Conservation (phyloP, 2,797 vertebrate genomes). For the Semaprochilodus insignis region DNA sequence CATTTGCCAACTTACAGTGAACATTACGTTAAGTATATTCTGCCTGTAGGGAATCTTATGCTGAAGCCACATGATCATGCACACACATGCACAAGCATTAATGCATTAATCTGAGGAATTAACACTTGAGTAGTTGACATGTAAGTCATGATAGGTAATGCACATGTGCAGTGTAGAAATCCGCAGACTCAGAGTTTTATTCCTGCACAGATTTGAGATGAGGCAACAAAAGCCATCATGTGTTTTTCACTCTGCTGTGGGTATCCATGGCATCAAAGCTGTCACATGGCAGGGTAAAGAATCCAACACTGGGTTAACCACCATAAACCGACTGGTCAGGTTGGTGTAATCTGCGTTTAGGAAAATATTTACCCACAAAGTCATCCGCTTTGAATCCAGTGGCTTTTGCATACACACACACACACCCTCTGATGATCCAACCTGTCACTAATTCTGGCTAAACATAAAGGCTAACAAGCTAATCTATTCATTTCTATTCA, state of each 20-base stretch:
- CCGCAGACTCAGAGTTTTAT: conserved; percentile 45
- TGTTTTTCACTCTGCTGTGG: neutral
- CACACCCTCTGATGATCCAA: neutral
- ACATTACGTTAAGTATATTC: neutral
- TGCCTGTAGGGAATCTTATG: neutral
- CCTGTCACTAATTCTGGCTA: conserved; percentile 41
- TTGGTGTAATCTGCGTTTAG: neutral
- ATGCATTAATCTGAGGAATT: conserved; percentile 34
- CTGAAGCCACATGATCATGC: conserved; percentile 10
- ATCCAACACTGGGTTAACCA: neutral
- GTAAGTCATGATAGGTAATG: conserved; percentile 26
- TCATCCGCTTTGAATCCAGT: neutral
- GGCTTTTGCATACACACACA: neutral
- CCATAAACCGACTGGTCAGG: neutral
- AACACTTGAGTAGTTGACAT: neutral
- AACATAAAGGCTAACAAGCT: conserved; percentile 50
- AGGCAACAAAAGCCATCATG: conserved; percentile 6
- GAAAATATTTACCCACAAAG: neutral
- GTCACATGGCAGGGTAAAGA: conserved; percentile 1
- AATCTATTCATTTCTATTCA: conserved; percentile 61
- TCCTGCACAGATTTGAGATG: conserved; percentile 10
- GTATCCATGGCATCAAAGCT: neutral
- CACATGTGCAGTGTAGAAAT: conserved; percentile 9
- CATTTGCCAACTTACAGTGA: neutral
- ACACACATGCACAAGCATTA: conserved; percentile 26